A percentile compares a stretch with the other conserved stretches of the same genome.
These are phyloP conservation scores for Sternarchorhynchus goeldii DNA, from an alignment of 2,797 vertebrate genomes.

Conservation along the genomic window DNA sequence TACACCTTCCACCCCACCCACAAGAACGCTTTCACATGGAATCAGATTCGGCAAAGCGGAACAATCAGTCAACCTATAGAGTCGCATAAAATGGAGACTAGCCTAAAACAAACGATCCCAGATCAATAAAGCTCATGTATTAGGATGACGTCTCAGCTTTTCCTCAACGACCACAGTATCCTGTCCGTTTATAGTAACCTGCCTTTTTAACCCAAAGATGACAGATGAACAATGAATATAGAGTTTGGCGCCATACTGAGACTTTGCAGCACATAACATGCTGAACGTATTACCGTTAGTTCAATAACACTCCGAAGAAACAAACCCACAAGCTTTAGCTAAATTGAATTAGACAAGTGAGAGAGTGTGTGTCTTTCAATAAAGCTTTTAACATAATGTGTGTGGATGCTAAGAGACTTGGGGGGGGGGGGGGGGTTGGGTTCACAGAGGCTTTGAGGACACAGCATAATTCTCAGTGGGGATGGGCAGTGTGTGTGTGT, in stretches of 20 bases:
- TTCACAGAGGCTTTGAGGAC: neutral
- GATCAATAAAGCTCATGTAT: neutral
- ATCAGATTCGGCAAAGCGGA: neutral
- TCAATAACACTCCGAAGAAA: constrained; percentile 16
- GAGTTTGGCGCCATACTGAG: neutral
- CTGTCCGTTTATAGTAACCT: neutral
- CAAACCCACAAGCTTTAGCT: constrained; percentile 32
- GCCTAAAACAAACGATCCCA: neutral
- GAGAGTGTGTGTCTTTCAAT: constrained; percentile 6
- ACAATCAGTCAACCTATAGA: constrained; percentile 3
- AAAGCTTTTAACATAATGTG: constrained; percentile 44
- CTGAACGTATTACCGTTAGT: neutral
- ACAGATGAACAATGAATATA: neutral
- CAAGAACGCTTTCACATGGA: neutral
- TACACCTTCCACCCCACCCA: neutral
- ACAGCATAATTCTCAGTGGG: constrained; percentile 20
- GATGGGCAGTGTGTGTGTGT: constrained; percentile 12
- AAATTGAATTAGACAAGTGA: constrained; percentile 34
- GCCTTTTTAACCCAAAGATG: neutral
- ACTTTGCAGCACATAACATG: neutral
- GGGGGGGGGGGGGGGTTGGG: neutral
- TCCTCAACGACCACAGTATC: neutral
- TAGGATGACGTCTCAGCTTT: neutral
- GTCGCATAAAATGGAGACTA: neutral
- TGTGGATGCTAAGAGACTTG: neutral